Conservation (phyloP, 2,113 vertebrate species). For the Alectura lathami region DNA sequence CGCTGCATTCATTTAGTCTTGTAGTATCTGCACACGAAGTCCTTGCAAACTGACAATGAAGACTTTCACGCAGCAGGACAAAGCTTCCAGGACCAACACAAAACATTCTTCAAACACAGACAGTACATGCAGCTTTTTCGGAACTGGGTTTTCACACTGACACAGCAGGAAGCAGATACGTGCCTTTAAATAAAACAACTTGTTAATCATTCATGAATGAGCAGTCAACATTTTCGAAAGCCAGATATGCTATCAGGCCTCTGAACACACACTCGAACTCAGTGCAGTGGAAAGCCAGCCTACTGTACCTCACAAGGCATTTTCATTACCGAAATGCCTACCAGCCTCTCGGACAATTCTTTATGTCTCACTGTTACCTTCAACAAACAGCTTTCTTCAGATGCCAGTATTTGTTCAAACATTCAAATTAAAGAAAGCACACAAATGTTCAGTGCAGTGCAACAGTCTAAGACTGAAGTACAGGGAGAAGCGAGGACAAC, state of each 20-base stretch:
- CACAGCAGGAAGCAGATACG: background rate
- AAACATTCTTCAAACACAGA: background rate
- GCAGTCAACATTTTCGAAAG: conserved; percentile 40
- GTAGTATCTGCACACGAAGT: background rate
- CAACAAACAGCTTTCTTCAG: background rate
- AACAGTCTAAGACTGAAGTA: background rate
- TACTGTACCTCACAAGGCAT: background rate
- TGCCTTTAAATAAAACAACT: conserved; percentile 31
- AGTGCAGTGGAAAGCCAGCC: background rate
- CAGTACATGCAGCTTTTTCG: background rate
- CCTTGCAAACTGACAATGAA: background rate
- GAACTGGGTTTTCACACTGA: background rate
- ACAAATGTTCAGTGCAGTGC: background rate
- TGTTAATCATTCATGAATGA: conserved; percentile 66
- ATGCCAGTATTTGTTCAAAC: background rate
- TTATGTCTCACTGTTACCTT: background rate
- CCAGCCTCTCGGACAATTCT: background rate
- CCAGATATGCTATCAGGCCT: conserved; percentile 7
- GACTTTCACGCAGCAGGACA: background rate
- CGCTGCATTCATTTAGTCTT: background rate
- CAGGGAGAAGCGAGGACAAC: background rate
- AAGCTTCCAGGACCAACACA: background rate
- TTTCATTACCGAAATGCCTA: background rate
- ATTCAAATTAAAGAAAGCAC: background rate
- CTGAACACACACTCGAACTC: background rate